A percentile compares a stretch with the other conserved stretches of the same genome.
These are phyloP conservation scores for Heliconius hortense DNA, from an alignment of 2,888 invertebrate species.

Conservation along the genomic window DNA sequence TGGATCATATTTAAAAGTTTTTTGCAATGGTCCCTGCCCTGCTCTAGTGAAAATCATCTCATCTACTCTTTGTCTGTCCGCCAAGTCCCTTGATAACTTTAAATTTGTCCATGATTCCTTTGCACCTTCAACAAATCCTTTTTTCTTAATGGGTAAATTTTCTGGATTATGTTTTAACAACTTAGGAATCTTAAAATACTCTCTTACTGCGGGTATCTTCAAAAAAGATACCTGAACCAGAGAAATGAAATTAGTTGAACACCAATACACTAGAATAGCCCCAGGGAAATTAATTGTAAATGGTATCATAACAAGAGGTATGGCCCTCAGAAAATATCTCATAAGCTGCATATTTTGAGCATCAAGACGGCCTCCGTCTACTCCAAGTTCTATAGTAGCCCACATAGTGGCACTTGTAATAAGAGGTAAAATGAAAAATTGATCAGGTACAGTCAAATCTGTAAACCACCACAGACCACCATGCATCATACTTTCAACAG, in stretches of 20 bases:
- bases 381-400: constrained; percentile 91
- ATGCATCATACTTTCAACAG: constrained; percentile 93
- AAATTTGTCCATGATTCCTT: constrained; percentile 93
- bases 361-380: constrained; percentile 86
- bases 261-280: constrained; percentile 95
- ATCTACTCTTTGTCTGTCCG: constrained; percentile 89
- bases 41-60: constrained; percentile 90
- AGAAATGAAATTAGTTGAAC: constrained; percentile 92
- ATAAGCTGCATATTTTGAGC: constrained; percentile 86
- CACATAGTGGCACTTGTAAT: constrained; percentile 92
- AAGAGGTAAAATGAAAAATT: constrained; percentile 92
- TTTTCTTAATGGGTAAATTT: constrained; percentile 85
- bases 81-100: constrained; percentile 88
- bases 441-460: constrained; percentile 95
- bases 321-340: constrained; percentile 87
- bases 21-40: constrained; percentile 92
- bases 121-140: constrained; percentile 89
- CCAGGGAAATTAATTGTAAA: constrained; percentile 94
- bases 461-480: constrained; percentile 97
- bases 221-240: constrained; percentile 90
- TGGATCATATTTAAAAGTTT: constrained; percentile 94
- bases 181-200: constrained; percentile 88
- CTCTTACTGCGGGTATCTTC: constrained; percentile 87
- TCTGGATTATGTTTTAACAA: constrained; percentile 81
- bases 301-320: constrained; percentile 91